Evolutionary conservation across 1,140 invertebrate genomes (phyloP).

Genomic region (Eumeta japonica): DNA sequence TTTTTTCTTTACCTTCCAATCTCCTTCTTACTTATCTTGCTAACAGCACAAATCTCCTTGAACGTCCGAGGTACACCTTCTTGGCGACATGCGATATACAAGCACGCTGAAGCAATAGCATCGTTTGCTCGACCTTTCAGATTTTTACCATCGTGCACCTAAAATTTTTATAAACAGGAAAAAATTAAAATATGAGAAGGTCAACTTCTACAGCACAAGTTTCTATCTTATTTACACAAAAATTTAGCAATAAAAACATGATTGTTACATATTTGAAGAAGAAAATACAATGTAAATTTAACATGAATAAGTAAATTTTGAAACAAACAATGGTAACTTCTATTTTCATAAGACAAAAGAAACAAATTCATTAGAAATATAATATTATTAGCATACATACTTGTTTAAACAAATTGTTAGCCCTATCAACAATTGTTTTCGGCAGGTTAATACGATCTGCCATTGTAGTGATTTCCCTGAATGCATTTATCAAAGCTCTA

Average conservation of each 20-base stretch:
- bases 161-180: constrained; percentile 14
- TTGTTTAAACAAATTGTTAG: constrained; percentile 96
- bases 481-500: constrained; percentile 90
- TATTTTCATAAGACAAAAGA: no score
- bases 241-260: no score
- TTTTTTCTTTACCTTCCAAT: constrained; percentile 98
- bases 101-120: constrained; percentile 96
- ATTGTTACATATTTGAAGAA: no score
- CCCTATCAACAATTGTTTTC: constrained; percentile 91
- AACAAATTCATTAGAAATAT: no score
- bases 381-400: constrained; percentile 24
- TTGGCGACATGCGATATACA: constrained; percentile 98
- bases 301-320: no score
- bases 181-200: no score
- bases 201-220: no score
- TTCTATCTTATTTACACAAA: no score
- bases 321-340: no score
- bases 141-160: constrained; percentile 95
- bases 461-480: constrained; percentile 96
- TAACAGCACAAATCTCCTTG: constrained; percentile 98
- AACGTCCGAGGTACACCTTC: constrained; percentile 98
- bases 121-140: constrained; percentile 94
- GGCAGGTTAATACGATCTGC: constrained; percentile 96
- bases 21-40: constrained; percentile 98
- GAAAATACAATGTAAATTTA: no score